These are phyloP conservation scores for Thoracochromis brauschi DNA, from an alignment of 2,113 vertebrate species.

Conservation along the genomic window DNA sequence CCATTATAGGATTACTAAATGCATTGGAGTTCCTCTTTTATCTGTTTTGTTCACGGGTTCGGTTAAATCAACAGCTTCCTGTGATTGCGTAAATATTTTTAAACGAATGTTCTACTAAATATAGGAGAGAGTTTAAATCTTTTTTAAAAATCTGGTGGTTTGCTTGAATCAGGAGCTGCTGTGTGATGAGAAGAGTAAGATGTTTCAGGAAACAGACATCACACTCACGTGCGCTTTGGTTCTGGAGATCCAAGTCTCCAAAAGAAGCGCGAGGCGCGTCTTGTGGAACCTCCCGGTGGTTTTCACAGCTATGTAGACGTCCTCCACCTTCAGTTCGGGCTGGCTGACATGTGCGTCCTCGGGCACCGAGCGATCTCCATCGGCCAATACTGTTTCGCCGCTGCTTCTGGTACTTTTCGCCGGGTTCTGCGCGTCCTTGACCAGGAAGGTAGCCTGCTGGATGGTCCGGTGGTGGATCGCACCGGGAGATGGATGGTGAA, in stretches of 20 bases:
- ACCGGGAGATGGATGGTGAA: neutral
- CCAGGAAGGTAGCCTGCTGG: constrained; percentile 15
- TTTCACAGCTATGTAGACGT: constrained; percentile 86
- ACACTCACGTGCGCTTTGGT: constrained; percentile 77
- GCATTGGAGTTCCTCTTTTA: neutral
- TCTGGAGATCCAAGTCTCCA: constrained; percentile 87
- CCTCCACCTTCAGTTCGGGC: constrained; percentile 43
- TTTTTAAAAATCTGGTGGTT: fast-evolving
- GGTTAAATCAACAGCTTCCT: neutral
- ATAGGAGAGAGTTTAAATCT: neutral
- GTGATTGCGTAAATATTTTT: neutral
- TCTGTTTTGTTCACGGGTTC: neutral
- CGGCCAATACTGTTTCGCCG: neutral
- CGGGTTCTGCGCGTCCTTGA: constrained; percentile 36
- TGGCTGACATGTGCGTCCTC: neutral
- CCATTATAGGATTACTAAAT: neutral
- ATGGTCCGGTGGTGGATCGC: constrained; percentile 38
- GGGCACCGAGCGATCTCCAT: neutral
- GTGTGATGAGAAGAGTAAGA: neutral
- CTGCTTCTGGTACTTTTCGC: neutral
- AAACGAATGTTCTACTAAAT: neutral
- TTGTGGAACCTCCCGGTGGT: constrained; percentile 83
- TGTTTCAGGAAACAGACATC: neutral
- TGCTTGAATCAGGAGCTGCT: neutral
- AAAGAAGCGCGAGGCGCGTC: constrained; percentile 79